Base-by-base conservation (phyloP, 2,888 invertebrate genomes). In the Merodon equestris region DNA sequence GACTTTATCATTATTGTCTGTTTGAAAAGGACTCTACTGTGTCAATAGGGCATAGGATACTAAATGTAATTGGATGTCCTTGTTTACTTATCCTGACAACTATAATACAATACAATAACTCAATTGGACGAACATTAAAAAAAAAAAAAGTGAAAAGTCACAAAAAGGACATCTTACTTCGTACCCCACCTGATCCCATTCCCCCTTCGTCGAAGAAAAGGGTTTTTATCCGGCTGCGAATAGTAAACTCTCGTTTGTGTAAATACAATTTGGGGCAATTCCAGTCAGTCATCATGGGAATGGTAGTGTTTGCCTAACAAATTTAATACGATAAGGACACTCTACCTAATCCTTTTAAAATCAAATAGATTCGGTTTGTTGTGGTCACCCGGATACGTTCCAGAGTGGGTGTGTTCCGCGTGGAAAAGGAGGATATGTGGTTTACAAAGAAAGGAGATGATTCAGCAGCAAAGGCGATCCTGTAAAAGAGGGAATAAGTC, bases 1-100 rank as follows among this genome's bases (percentile, higher is more conserved):
- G 36, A 71, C 71, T 66, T 71, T 45, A 71, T 76, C 58, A 61
- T 42, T 45, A 27, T 27, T 27, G 27, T 27, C 3, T 27, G 27
- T 4, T 27, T n/a, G 27, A 7, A 68, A 57, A 53, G 72, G 66
- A 61, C 66, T 17, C 15, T 40, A 34, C 9, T 9, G 54, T 47
- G 54, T 66, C 60, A 40, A 48, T 50, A n/a, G 27, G 71, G 56
- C 56, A 57, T n/a, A n/a, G n/a, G n/a, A 38, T 66, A 67, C 67
- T 77, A 72, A 67, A 61, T 36, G 34, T 61, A 72, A 77, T 72
- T 72, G 67, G 61, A 72, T 72, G 38, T 67, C 45, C 45, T 61
- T 60, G 58, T 51, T 13, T 44, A 60, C 36, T 66, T 72, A 73
- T 66, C 17, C 34, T 9, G 13, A 19, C 15, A 14, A 44, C 44